Percentiles rank a stretch among this genome's conserved stretches.
Conservation (phyloP, 2,113 vertebrate species). For the Megaceryle torquata region DNA sequence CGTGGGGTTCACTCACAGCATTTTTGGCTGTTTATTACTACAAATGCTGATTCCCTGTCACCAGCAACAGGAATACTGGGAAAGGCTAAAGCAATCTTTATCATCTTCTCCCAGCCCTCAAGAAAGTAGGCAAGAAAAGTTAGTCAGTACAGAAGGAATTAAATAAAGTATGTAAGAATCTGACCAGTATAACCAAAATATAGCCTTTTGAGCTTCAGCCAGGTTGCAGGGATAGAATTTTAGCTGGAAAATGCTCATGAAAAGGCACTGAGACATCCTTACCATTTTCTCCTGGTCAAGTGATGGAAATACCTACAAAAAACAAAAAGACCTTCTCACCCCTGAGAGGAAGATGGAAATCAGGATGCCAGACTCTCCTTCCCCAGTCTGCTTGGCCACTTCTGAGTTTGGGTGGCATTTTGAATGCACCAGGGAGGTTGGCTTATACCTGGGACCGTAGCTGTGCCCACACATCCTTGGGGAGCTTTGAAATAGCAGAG, state of each 20-base stretch:
- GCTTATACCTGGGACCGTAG: neutral
- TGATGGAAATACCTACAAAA: neutral
- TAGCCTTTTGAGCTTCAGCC: neutral
- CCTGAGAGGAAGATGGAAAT: neutral
- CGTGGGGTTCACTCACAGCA: accelerated
- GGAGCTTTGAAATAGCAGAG: slow-evolving; percentile 24
- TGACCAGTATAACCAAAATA: neutral
- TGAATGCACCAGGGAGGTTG: neutral
- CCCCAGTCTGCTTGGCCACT: neutral
- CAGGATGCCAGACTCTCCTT: neutral
- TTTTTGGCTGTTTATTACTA: neutral
- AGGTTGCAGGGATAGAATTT: neutral
- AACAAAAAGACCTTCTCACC: neutral
- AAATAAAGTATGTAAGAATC: neutral
- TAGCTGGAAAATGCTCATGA: neutral
- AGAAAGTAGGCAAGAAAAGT: neutral
- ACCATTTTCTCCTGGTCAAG: neutral
- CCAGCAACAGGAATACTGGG: neutral
- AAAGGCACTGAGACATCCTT: neutral
- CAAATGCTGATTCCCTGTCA: neutral
- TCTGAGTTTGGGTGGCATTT: neutral
- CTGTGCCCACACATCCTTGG: slow-evolving; percentile 16
- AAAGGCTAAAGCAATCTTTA: neutral
- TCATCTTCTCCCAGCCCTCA: neutral
- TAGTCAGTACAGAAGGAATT: neutral